These are phyloP conservation scores for Sinohyriopsis cumingii DNA, from an alignment of 2,888 invertebrate genomes.

Conservation along the genomic window DNA sequence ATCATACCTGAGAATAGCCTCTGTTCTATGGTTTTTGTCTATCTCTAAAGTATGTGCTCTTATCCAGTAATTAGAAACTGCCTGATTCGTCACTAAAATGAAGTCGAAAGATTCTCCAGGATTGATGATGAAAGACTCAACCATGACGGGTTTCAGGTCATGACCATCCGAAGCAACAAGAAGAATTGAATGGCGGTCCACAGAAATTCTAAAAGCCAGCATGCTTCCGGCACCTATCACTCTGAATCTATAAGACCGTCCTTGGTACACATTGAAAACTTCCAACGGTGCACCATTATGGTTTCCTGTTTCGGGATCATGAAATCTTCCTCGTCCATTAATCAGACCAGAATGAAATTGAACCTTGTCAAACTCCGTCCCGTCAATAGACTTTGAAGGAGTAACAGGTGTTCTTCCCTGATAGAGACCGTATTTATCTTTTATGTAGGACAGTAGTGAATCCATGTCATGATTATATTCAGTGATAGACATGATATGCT, in stretches of 20 bases:
- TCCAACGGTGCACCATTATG: slow-evolving; percentile 44
- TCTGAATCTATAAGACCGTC: slow-evolving; percentile 45
- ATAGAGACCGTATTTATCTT: slow-evolving; percentile 41
- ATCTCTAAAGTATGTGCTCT: slow-evolving; percentile 43
- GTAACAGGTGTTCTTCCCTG: slow-evolving; percentile 23
- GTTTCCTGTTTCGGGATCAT: slow-evolving; percentile 15
- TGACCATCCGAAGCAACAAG: slow-evolving; percentile 55
- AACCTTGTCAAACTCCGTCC: slow-evolving; percentile 33
- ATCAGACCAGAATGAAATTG: slow-evolving; percentile 48
- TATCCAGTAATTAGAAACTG: slow-evolving; percentile 54
- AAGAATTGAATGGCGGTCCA: slow-evolving; percentile 47
- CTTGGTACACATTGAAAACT: slow-evolving; percentile 34
- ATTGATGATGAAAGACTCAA: slow-evolving; percentile 48
- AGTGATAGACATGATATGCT: slow-evolving; percentile 41
- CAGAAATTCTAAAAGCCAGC: slow-evolving; percentile 47
- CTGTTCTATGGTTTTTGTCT: slow-evolving; percentile 23
- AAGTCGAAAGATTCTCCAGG: slow-evolving; percentile 59
- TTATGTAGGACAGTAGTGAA: slow-evolving; percentile 34
- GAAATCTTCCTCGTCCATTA: slow-evolving; percentile 53
- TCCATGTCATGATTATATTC: slow-evolving; percentile 56
- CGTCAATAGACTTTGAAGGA: slow-evolving; percentile 29
- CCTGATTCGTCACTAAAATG: slow-evolving; percentile 42
- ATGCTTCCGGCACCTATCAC: slow-evolving; percentile 49
- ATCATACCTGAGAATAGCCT: slow-evolving; percentile 46
- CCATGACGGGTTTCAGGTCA: slow-evolving; percentile 41